Evolutionary conservation across 1,140 invertebrate species (phyloP), one percentile per base, ranked within the genome.

Genomic region (Tetranychus urticae): DNA sequence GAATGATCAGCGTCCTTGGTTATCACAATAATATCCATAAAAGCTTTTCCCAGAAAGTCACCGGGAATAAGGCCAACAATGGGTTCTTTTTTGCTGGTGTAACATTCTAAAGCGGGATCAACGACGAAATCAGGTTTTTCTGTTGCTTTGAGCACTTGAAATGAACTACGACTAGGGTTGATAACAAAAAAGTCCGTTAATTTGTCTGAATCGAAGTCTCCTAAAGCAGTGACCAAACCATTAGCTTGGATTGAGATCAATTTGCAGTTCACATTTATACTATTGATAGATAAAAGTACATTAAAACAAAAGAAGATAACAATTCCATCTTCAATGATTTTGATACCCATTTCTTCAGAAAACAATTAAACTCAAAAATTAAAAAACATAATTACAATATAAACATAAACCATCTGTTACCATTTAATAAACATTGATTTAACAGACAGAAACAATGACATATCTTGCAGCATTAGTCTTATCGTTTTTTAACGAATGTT

Each of bases 121-220:
- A 37, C 4, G 14, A 48, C 14, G 34, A 60, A 54, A 35, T 35
- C 8, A 1, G 35, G 31, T n/a, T 50, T 34, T n/a, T 37, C 34
- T 54, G 79, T 72, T 0, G 82, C 85, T 48, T 86, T 70, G 46
- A 86, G 74, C 48, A 91, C 81, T 69, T 83, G 74, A 8, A 88
- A 66, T 0, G 78, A 78, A 66, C 71, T 78, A n/a, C 75, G 77
- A 62, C 80, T 73, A 61, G 82, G 75, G 62, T 76, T 76, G 13
- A 92, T 75, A 31, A 89, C 77, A 73, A 97, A 92, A 14, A 94
- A 77, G 73, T 97, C 92, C 0, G 88, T 94, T 36, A 89, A 71
- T 75, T 93, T 90, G 71, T 97, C 90, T 0, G 88, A 88, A 76
- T 96, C 88, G 68, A 94, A 96, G 71, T 97, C 91, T 4, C 89